Percentiles rank a stretch among this genome's conserved stretches.
Evolutionary conservation across 2,888 invertebrate genomes (phyloP).

Genomic region (Dryobotodes eremita): DNA sequence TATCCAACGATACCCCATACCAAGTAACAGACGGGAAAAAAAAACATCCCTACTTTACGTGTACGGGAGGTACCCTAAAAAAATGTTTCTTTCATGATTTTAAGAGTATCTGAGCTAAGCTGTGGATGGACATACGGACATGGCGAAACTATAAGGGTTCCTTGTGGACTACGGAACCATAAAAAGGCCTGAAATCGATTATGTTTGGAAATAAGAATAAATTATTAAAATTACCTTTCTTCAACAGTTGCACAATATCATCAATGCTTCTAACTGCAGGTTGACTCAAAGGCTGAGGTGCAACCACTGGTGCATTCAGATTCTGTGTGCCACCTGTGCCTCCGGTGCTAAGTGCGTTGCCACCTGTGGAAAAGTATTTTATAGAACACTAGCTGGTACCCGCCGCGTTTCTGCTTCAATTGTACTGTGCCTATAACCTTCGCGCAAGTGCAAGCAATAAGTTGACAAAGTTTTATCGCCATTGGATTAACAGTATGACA

Average conservation of each 20-base stretch:
- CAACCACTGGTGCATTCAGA: not conserved
- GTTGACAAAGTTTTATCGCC: not conserved
- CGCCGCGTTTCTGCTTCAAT: not conserved
- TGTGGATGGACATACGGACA: too few species aligned
- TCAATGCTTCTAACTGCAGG: constrained; percentile 52
- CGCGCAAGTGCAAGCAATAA: not conserved
- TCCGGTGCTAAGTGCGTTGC: not conserved
- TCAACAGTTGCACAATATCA: constrained; percentile 67
- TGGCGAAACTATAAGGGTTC: too few species aligned
- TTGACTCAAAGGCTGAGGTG: not conserved
- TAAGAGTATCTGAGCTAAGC: too few species aligned
- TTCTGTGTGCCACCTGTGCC: not conserved
- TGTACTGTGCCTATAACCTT: not conserved
- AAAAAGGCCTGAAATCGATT: not conserved
- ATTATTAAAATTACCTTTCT: constrained; percentile 64
- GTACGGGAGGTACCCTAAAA: too few species aligned
- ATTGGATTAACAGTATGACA: not conserved
- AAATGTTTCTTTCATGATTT: too few species aligned
- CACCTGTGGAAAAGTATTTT: not conserved
- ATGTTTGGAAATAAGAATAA: not conserved
- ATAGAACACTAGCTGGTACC: not conserved
- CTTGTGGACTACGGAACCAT: not conserved
- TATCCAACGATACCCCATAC: too few species aligned
- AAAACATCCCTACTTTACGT: too few species aligned
- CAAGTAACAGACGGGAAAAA: too few species aligned